phyloP scores from a whole-genome alignment of 1,140 invertebrate species.

The Kradibia gibbosae region DNA sequence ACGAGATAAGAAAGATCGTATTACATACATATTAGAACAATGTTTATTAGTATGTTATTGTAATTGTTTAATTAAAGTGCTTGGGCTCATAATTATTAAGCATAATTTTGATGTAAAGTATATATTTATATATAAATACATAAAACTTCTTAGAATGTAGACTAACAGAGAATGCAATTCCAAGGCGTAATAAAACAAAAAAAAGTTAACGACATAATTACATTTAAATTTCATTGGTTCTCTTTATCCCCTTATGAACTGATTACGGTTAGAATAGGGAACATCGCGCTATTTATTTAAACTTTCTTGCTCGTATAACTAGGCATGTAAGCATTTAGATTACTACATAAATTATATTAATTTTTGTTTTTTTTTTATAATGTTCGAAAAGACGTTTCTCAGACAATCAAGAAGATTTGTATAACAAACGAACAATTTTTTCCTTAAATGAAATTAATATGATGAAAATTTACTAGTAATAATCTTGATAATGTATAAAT shows the following conservation, averaged over 20 bases:
- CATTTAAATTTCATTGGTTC: not conserved
- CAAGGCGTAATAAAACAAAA: not conserved
- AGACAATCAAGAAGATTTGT: too few relatives aligned
- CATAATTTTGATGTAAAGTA: not conserved
- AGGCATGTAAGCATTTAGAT: not conserved
- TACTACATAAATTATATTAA: not conserved
- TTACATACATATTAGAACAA: slow-evolving; percentile 35
- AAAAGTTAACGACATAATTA: slow-evolving; percentile 13
- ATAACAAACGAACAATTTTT: too few relatives aligned
- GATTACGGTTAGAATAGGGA: not conserved
- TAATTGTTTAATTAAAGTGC: slow-evolving; percentile 45
- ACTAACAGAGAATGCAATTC: not conserved
- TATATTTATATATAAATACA: not conserved
- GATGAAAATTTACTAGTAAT: too few relatives aligned
- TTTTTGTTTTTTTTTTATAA: too few relatives aligned
- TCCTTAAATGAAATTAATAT: too few relatives aligned
- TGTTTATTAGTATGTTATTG: slow-evolving; percentile 35
- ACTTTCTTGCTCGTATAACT: not conserved
- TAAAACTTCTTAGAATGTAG: too few relatives aligned
- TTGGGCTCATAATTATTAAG: slow-evolving; percentile 2
- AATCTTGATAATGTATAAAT: too few relatives aligned
- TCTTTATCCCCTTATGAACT: not conserved
- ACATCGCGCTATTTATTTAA: not conserved
- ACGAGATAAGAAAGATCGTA: slow-evolving; percentile 32
- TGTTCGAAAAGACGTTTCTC: too few relatives aligned